Conservation (phyloP, 2,888 invertebrate species). For the Drosophila vallismaia region DNA sequence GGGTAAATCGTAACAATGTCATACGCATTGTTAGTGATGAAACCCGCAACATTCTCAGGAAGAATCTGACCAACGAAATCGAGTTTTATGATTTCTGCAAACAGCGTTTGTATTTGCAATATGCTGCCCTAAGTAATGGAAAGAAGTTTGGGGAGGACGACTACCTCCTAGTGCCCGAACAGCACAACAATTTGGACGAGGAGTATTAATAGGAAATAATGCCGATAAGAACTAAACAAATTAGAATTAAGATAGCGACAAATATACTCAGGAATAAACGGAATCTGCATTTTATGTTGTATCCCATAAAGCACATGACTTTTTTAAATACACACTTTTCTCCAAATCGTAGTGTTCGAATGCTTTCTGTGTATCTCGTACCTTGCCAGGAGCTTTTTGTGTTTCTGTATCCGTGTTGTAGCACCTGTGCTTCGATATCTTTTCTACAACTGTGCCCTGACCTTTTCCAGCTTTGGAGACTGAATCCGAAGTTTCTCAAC, state of each 20-base stretch:
- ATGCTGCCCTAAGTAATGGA: constrained; percentile 87
- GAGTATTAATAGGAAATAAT: constrained; percentile 49
- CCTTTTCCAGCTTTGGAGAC: constrained; percentile 58
- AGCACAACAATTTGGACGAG: constrained; percentile 47
- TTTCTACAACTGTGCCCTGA: constrained; percentile 17
- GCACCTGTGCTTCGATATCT: constrained; percentile 3
- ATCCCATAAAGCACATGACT: neutral
- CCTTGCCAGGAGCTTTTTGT: constrained; percentile 30
- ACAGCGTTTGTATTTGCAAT: constrained; percentile 92
- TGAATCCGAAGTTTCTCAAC: constrained; percentile 61
- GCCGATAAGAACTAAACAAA: neutral
- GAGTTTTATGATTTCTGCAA: constrained; percentile 96
- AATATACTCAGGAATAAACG: constrained; percentile 26
- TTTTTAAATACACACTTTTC: neutral
- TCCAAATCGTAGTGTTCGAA: neutral
- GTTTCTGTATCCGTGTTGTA: constrained; percentile 20
- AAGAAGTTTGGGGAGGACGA: constrained; percentile 71
- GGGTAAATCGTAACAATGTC: constrained; percentile 89
- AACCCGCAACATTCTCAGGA: constrained; percentile 91
- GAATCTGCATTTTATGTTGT: neutral
- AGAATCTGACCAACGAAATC: constrained; percentile 93
- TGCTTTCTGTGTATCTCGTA: constrained; percentile 32
- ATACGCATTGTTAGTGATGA: constrained; percentile 86
- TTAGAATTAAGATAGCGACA: constrained; percentile 16
- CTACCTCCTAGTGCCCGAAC: constrained; percentile 77